A percentile compares a stretch with the other conserved stretches of the same genome.
phyloP scores from a whole-genome alignment of 2,888 invertebrate species.

The Idaea biselata region DNA sequence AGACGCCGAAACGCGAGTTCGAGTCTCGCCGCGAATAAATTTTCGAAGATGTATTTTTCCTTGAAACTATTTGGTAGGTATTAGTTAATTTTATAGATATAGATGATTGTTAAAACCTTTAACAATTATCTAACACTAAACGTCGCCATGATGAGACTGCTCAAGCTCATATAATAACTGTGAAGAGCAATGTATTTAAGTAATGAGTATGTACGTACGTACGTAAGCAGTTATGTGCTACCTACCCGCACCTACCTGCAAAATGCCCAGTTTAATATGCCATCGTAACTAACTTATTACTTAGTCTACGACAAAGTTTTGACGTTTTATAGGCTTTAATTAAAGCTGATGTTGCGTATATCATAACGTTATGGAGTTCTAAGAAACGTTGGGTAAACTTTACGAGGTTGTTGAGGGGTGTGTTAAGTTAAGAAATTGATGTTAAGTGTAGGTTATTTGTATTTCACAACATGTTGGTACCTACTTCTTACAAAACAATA shows the following conservation, averaged over 20 bases:
- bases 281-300: slow-evolving; percentile 35
- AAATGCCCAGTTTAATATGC: slow-evolving; percentile 22
- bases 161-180: neutral
- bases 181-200: neutral
- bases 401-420: neutral
- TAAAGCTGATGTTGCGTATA: slow-evolving; percentile 32
- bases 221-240: slow-evolving; percentile 10
- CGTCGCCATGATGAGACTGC: neutral
- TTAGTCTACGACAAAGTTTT: slow-evolving; percentile 29
- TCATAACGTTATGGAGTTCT: slow-evolving; percentile 18
- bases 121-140: neutral
- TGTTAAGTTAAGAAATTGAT: neutral
- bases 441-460: neutral
- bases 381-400: slow-evolving; percentile 8
- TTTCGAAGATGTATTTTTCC: no score
- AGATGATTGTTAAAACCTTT: no score
- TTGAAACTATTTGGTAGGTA: no score
- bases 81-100: no score
- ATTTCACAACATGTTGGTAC: neutral
- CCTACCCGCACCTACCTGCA: slow-evolving; percentile 8
- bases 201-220: slow-evolving; percentile 9
- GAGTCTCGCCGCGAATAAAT: no score
- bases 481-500: no score
- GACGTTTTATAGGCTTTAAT: slow-evolving; percentile 43
- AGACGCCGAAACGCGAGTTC: no score